Evolutionary conservation across 2,113 vertebrate genomes (phyloP), one percentile per base, ranked within the genome.

Genomic region (Paedocypris sp.): DNA sequence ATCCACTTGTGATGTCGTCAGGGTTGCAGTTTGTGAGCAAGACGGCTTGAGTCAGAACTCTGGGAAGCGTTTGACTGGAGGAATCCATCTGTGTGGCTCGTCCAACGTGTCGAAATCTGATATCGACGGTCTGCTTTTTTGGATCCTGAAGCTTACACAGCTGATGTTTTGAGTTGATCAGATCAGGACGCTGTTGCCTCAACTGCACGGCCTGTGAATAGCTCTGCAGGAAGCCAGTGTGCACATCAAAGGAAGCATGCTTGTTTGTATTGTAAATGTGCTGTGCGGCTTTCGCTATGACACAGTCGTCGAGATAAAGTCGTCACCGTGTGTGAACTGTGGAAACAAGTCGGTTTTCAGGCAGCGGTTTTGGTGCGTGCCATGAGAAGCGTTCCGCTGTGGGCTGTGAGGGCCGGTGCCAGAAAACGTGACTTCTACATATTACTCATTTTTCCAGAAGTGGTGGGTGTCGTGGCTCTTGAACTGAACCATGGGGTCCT

Each of bases 401-500:
- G 13, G 9, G 11, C 52, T 36, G 32, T 19, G 20, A 23, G 13
- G 7, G 1, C 5, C 16, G 11, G 22, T 11, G n/a, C 10, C 15
- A 7, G 16, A 57, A n/a, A 16, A 29, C 32, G 49, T 60, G 45
- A 53, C 49, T 33, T 31, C 11, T 31, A 10, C 3, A 4, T 22
- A 0, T 52, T 20, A 15, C 45, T 42, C 12, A 16, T 29, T 43
- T 35, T 47, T 48, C 23, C 13, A 47, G 19, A 32, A 49, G n/a
- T n/a, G 18, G 47, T 54, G 39, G 20, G 31, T 48, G 29, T 11
- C 18, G 42, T 36, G n/a, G n/a, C 29, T 11, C 15, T 6, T 6
- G 10, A 13, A 9, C 57, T 67, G 51, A 62, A 73, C 42, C 54
- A 86, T 86, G 84, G 84, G 84, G 61, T 85, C 84, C 5, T 77